Base-by-base conservation (phyloP, 2,797 vertebrate species). In the Lithobates pipiens region DNA sequence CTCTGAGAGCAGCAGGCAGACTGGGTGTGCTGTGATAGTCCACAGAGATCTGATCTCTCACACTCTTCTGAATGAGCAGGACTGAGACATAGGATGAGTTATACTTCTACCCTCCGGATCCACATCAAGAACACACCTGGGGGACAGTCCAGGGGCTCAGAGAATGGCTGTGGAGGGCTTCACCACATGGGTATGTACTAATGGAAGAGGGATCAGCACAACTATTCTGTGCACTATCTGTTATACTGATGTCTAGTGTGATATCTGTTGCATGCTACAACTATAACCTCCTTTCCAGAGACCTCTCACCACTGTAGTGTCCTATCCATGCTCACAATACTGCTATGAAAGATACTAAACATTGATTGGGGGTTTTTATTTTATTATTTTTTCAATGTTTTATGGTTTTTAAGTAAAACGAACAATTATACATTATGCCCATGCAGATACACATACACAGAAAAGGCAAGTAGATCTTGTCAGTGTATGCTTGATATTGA, bases 101-200 rank as follows among this genome's bases (percentile, higher is more conserved):
- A 82, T 61, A 86, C 68, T 61, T 77, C 80, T 3, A 86, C 75
- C 11, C 68, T 86, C 36, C 82, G 54, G 42, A 73, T 86, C n/a
- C 80, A 86, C 42, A 29, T 86, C 7, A 82, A 77, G 29, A 57
- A 13, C 23, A 50, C 3, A 36, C 57, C 6, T n/a, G 42, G 44
- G 29, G 74, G 13, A 42, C 9, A 67, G n/a, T 23, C 50, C 69
- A 65, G 23, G 16, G 27, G 1, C n/a, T 16, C 65, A 15, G 80
- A 86, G 68, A 78, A 67, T 57, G 85, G 39, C 50, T 50, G 39
- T 15, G 50, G 68, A 78, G 57, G n/a, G 2, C 54, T 67, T 8
- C 80, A 50, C 46, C 46, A 65, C 39, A 83, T 6, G 23, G 85
- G 85, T 86, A 73, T 25, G 85, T 83, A 39, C 7, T 9, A 39